Conservation (phyloP, 2,113 vertebrate species). For the Eleginops maclovinus region DNA sequence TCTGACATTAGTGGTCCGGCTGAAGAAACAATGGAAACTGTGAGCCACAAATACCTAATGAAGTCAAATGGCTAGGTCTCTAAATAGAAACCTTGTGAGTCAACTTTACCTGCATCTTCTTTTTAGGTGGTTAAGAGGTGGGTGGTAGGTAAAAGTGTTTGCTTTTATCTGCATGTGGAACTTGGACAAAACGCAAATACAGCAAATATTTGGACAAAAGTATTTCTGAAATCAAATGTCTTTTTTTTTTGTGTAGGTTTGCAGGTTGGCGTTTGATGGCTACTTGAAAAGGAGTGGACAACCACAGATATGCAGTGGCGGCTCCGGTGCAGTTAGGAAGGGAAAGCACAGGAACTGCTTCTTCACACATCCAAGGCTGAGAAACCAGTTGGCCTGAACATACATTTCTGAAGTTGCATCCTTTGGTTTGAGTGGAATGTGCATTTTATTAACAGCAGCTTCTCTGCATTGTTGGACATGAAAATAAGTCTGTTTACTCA, state of each 20-base stretch:
- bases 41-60: conserved; percentile 8
- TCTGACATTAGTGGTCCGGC: neutral
- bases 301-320: conserved; percentile 64
- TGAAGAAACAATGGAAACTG: conserved; percentile 6
- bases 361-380: conserved; percentile 28
- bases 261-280: conserved; percentile 37
- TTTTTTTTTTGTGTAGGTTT: conserved; percentile 28
- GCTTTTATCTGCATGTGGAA: conserved; percentile 14
- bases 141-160: conserved; percentile 18
- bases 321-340: conserved; percentile 34
- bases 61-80: neutral
- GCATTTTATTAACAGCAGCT: conserved; percentile 41
- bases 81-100: conserved; percentile 9
- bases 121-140: neutral
- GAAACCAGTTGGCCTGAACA: conserved; percentile 17
- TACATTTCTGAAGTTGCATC: conserved; percentile 28
- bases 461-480: conserved; percentile 5
- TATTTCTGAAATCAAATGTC: conserved; percentile 45
- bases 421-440: conserved; percentile 34
- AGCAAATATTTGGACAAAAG: conserved; percentile 14
- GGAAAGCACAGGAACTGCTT: conserved; percentile 25
- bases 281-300: conserved; percentile 47
- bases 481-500: neutral
- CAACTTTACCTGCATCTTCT: neutral
- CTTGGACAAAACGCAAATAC: conserved; percentile 28